Percentiles rank a stretch among this genome's conserved stretches.
phyloP scores from a whole-genome alignment of 2,797 vertebrate species.

The Mormyrops attenuatus region DNA sequence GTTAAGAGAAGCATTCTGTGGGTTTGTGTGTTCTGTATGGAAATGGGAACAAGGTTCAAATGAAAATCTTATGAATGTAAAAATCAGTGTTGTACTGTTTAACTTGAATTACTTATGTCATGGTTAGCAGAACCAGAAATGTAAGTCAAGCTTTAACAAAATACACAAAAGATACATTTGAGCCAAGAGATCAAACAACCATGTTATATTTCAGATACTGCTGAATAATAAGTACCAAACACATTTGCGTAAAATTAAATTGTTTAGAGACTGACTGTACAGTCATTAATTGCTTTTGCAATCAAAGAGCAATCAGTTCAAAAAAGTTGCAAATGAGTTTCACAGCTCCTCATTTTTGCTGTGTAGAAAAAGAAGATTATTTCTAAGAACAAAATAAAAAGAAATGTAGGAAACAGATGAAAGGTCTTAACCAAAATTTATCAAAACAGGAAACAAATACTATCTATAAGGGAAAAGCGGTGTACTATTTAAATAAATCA shows the following conservation, averaged over 20 bases:
- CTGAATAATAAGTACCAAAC: background rate
- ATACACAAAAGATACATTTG: background rate
- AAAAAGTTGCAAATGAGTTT: background rate
- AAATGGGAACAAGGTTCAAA: background rate
- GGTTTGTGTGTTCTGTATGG: background rate
- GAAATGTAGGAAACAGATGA: background rate
- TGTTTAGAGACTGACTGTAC: conserved; percentile 4
- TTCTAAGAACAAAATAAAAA: background rate
- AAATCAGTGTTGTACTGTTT: background rate
- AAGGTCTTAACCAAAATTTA: background rate
- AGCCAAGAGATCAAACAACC: background rate
- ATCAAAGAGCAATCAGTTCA: background rate
- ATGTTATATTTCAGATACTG: background rate
- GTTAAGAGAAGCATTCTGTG: background rate
- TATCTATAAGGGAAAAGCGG: background rate
- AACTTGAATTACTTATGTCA: conserved; percentile 4
- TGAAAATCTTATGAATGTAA: background rate
- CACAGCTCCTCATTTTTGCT: background rate
- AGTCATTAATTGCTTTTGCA: background rate
- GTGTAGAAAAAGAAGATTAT: background rate
- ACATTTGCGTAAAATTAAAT: background rate
- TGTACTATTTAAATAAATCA: background rate
- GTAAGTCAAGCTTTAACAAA: background rate
- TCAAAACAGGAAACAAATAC: background rate
- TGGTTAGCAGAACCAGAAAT: background rate